Base-by-base conservation (phyloP, 2,113 vertebrate species). In the Ranitomeya imitator region DNA sequence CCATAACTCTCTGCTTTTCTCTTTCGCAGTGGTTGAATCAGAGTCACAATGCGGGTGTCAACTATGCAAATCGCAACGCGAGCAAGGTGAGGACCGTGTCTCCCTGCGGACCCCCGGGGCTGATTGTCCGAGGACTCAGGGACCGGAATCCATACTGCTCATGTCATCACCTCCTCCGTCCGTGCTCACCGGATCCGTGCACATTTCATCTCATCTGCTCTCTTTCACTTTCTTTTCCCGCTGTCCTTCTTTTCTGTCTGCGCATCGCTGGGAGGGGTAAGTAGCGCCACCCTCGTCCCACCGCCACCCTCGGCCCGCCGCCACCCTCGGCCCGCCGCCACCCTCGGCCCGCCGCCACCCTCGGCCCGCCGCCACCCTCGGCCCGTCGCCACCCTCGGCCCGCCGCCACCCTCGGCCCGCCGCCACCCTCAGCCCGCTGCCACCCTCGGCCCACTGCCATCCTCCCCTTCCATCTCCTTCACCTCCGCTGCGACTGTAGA, bases 31-130 rank as follows among this genome's bases (percentile, higher is more conserved):
- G 97, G 96, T 92, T 99, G 93, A 99, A 99, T 91, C 97, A 99
- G 94, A 99, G 97, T 92, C 98, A 99, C 93, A 98, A 99, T 0
- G 97, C 97, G 45, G 97, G 97, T 87, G 97, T 99, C 88, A 98
- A 99, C 95, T 98, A 97, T 94, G 94, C 96, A 95, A 99, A 99
- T 94, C 95, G 97, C 82, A 99, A 99, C 8, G 97, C 97, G 69
- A 96, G 96, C n/a, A 95, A 97, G 97, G 97, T 98, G 89, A 95
- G 94, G 54, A 3, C 9, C 57, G n/a, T 21, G n/a, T 10, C 13
- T 1, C 37, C 21, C 7, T n/a, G 37, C 37, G 37, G 37, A 45
- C 37, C 37, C 37, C 37, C 37, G 37, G 37, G 37, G 37, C 37
- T 45, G 37, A 45, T 45, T 45, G 5, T 5, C 37, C 37, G 37